Conservation (phyloP, 1,140 invertebrate species). For the Penaeus vannamei region DNA sequence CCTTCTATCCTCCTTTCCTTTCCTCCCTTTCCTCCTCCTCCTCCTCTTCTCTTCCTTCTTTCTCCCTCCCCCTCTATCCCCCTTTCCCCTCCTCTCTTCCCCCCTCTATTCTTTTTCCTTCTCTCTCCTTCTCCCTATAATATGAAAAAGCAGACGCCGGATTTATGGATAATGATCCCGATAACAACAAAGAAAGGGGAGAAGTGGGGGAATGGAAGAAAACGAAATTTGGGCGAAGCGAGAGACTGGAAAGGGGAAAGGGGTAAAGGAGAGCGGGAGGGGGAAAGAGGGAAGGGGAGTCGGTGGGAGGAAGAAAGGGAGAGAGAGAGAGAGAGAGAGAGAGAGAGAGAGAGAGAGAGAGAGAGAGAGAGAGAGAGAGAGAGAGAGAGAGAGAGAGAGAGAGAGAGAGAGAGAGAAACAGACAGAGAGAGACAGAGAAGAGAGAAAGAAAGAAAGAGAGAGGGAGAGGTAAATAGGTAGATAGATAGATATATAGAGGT, state of each 20-base stretch:
- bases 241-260: background rate
- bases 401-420: constrained; percentile 36
- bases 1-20: too few relatives aligned
- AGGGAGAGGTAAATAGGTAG: background rate
- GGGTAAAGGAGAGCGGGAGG: background rate
- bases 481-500: too few relatives aligned
- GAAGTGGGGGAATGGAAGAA: too few relatives aligned
- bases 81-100: too few relatives aligned
- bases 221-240: background rate
- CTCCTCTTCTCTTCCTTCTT: too few relatives aligned
- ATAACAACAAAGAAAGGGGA: too few relatives aligned
- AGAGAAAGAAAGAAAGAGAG: background rate
- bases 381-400: constrained; percentile 41
- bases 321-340: constrained; percentile 44
- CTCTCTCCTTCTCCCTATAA: too few relatives aligned
- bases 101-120: too few relatives aligned
- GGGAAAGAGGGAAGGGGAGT: background rate
- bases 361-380: constrained; percentile 43
- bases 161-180: too few relatives aligned
- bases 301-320: background rate
- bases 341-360: constrained; percentile 38
- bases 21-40: too few relatives aligned
- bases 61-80: too few relatives aligned
- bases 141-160: too few relatives aligned
- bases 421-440: constrained; percentile 33